phyloP scores from a whole-genome alignment of 2,888 invertebrate species.

The Polyommatus icarus region DNA sequence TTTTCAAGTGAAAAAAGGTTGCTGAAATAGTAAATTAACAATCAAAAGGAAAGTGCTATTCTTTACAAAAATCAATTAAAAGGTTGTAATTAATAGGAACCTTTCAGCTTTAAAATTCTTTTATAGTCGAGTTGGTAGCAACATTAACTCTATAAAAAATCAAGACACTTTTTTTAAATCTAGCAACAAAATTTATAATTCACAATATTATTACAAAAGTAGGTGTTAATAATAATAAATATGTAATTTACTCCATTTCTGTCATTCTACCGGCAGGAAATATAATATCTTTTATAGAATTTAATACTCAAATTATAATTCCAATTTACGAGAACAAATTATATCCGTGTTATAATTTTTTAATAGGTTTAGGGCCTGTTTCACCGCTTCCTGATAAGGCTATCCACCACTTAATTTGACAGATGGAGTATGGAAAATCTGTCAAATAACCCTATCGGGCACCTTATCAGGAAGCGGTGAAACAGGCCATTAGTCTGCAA shows the following conservation, averaged over 20 bases:
- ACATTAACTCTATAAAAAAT: too few species aligned
- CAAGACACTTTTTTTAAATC: background rate
- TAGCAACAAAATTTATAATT: background rate
- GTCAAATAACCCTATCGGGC: too few species aligned
- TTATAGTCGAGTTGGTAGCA: too few species aligned
- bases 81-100: too few species aligned
- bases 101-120: too few species aligned
- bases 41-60: too few species aligned
- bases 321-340: background rate
- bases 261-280: constrained; percentile 1
- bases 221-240: background rate
- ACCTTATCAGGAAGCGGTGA: too few species aligned
- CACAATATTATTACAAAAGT: background rate
- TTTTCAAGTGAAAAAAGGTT: background rate
- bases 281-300: constrained; percentile 15
- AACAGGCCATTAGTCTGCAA: too few species aligned
- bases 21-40: background rate
- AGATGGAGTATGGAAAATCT: too few species aligned
- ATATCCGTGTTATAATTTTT: background rate
- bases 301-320: constrained; percentile 15
- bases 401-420: too few species aligned
- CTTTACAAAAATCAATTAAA: too few species aligned
- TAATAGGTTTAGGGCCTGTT: background rate
- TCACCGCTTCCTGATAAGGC: too few species aligned
- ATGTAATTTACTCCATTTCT: background rate